Evolutionary conservation across 2,888 invertebrate species (phyloP).

Genomic region (Sinopyrophorus schimmeli): DNA sequence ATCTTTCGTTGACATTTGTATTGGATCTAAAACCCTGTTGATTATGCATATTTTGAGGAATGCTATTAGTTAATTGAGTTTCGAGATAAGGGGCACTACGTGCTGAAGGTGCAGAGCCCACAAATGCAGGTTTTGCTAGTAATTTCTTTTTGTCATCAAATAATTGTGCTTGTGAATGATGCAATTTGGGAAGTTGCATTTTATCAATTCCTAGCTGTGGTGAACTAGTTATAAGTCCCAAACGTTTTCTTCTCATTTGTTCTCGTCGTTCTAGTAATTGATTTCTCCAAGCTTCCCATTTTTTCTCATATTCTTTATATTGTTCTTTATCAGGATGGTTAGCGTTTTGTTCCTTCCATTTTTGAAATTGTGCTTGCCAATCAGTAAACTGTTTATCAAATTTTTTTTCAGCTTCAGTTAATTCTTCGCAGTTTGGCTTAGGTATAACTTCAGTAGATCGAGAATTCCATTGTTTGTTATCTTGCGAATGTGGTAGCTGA

Average conservation of each 20-base stretch:
- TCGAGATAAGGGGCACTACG: too few relatives aligned
- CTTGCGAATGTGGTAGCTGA: too few relatives aligned
- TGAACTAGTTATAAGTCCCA: slow-evolving; percentile 40
- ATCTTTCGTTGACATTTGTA: too few relatives aligned
- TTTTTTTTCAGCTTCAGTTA: slow-evolving; percentile 74
- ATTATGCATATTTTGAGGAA: too few relatives aligned
- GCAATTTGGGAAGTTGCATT: too few relatives aligned
- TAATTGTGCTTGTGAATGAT: too few relatives aligned
- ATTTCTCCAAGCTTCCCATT: slow-evolving; percentile 83
- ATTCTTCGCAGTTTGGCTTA: slow-evolving; percentile 42
- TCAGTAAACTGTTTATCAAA: slow-evolving; percentile 88
- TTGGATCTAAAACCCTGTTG: too few relatives aligned
- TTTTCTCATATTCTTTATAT: slow-evolving; percentile 82
- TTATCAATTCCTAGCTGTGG: slow-evolving; percentile 23
- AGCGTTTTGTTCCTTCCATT: slow-evolving; percentile 89
- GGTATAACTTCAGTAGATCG: slow-evolving; percentile 39
- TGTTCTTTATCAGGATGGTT: slow-evolving; percentile 90
- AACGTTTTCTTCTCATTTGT: slow-evolving; percentile 74
- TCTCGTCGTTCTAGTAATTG: slow-evolving; percentile 79
- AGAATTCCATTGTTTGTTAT: slow-evolving; percentile 8
- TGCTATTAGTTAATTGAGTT: too few relatives aligned
- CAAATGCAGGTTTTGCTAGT: too few relatives aligned
- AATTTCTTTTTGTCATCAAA: too few relatives aligned
- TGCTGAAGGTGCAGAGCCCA: too few relatives aligned
- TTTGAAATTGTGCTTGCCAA: slow-evolving; percentile 90